Conservation (phyloP, 2,797 vertebrate genomes). For the Furcifer pardalis region DNA sequence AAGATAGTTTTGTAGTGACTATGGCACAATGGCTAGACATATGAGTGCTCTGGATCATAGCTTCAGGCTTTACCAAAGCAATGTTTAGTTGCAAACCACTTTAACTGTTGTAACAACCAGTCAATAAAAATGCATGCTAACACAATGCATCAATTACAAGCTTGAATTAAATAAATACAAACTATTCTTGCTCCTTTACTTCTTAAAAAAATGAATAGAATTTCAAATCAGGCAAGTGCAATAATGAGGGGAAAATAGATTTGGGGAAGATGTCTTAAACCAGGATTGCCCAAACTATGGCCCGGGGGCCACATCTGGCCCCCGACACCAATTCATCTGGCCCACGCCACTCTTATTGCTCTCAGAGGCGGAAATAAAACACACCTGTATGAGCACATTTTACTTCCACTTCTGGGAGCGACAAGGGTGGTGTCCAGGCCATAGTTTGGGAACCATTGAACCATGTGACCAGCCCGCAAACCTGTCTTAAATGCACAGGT, state of each 20-base stretch:
- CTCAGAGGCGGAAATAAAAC: too few species aligned
- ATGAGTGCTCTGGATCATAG: not conserved
- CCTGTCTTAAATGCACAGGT: not conserved
- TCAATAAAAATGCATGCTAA: not conserved
- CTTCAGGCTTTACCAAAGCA: too few species aligned
- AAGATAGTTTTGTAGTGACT: not conserved
- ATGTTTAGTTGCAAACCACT: not conserved
- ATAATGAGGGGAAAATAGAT: not conserved
- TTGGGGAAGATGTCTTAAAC: not conserved
- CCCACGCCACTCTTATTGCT: too few species aligned
- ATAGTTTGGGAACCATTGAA: too few species aligned
- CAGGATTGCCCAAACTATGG: too few species aligned
- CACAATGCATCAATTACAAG: not conserved
- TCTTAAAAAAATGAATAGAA: not conserved
- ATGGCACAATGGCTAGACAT: not conserved
- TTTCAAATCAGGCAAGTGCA: not conserved
- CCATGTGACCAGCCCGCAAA: too few species aligned
- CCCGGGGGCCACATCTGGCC: too few species aligned
- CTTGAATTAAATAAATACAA: not conserved
- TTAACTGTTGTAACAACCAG: not conserved
- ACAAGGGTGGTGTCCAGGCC: too few species aligned
- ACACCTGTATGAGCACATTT: too few species aligned
- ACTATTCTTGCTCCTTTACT: not conserved
- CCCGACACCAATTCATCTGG: too few species aligned
- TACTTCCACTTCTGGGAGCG: too few species aligned